Conservation (phyloP, 2,888 invertebrate species). For the Parnassius mnemosyne region DNA sequence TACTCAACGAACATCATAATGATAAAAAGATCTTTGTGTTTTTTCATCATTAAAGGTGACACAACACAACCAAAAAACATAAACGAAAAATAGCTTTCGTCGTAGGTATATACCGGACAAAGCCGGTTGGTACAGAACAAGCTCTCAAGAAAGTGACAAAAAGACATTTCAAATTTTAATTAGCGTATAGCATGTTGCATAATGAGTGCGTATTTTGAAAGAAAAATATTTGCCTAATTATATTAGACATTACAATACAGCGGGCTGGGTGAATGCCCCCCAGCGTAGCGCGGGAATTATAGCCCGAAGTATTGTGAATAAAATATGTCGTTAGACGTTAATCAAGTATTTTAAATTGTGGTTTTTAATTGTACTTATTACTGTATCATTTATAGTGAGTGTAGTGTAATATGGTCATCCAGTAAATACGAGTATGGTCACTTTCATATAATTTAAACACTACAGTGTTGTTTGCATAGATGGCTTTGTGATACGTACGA, state of each 20-base stretch:
- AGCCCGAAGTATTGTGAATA: slow-evolving; percentile 40
- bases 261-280: slow-evolving; percentile 48
- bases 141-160: neutral
- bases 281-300: slow-evolving; percentile 22
- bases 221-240: slow-evolving; percentile 14
- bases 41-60: neutral
- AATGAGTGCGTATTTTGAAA: slow-evolving; percentile 10
- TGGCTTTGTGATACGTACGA: too few relatives aligned
- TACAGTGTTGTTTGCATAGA: too few relatives aligned
- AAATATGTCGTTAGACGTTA: slow-evolving; percentile 28
- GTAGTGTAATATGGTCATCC: too few relatives aligned
- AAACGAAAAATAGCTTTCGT: too few relatives aligned
- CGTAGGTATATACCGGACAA: too few relatives aligned
- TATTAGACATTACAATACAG: slow-evolving; percentile 46
- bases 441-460: too few relatives aligned
- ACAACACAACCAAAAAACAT: too few relatives aligned
- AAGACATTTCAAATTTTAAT: neutral
- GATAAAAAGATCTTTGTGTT: neutral
- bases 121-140: neutral
- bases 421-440: too few relatives aligned
- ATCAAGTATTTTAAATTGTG: too few relatives aligned
- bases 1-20: too few relatives aligned
- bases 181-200: neutral
- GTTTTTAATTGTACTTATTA: too few relatives aligned
- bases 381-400: too few relatives aligned